A percentile compares a stretch with the other conserved stretches of the same genome.
phyloP scores from a whole-genome alignment of 2,888 invertebrate species.

The Sinhomidia bicolor region DNA sequence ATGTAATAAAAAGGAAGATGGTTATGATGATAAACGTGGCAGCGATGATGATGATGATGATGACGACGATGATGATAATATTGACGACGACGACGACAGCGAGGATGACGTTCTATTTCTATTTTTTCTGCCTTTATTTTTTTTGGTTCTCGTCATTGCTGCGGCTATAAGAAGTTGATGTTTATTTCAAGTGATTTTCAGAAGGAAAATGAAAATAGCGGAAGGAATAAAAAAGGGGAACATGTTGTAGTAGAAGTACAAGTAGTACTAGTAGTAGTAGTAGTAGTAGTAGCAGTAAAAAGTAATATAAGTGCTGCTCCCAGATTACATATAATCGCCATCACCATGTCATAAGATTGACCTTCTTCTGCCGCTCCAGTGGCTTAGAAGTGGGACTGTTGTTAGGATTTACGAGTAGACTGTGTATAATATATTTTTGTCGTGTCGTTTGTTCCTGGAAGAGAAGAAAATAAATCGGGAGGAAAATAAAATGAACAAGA shows the following conservation, averaged over 20 bases:
- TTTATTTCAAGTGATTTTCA: slow-evolving; percentile 5
- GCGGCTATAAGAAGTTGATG: neutral
- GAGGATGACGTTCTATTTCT: neutral
- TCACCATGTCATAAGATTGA: slow-evolving; percentile 11
- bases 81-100: neutral
- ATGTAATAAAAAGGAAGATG: neutral
- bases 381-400: neutral
- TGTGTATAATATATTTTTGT: neutral
- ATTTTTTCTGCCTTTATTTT: neutral
- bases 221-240: slow-evolving; percentile 23
- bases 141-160: neutral
- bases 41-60: neutral
- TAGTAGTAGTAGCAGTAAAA: too few relatives aligned
- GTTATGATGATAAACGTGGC: too few relatives aligned
- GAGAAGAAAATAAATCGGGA: too few relatives aligned
- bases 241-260: neutral
- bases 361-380: neutral
- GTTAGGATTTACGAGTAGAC: neutral
- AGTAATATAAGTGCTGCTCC: neutral
- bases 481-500: neutral
- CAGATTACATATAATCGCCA: slow-evolving; percentile 21
- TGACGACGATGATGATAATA: neutral
- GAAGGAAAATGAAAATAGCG: neutral
- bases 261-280: neutral
- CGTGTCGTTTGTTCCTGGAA: too few relatives aligned